Percentiles rank a stretch among this genome's conserved stretches.
Conservation (phyloP, 2,888 invertebrate species). For the Belgica antarctica region DNA sequence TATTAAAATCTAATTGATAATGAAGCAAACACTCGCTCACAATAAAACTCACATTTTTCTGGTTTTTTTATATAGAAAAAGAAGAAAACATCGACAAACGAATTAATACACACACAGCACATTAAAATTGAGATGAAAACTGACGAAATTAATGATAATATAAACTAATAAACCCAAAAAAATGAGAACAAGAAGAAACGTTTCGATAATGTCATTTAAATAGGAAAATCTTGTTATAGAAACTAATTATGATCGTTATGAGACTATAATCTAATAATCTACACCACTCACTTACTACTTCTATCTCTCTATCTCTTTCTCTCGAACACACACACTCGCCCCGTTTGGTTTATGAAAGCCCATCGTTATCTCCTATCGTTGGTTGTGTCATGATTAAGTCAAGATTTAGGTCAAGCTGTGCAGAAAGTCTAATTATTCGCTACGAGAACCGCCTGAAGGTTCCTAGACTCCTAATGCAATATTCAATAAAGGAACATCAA, state of each 20-base stretch:
- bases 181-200: neutral
- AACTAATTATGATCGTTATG: conserved; percentile 32
- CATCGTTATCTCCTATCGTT: too few relatives aligned
- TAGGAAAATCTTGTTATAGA: conserved; percentile 36
- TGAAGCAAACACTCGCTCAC: neutral
- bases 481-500: too few relatives aligned
- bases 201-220: conserved; percentile 24
- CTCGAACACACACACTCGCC: conserved; percentile 18
- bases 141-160: conserved; percentile 9
- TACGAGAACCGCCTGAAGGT: too few relatives aligned
- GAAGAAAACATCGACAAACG: neutral
- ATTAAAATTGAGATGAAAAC: conserved; percentile 25
- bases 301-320: conserved; percentile 20
- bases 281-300: conserved; percentile 7
- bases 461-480: too few relatives aligned
- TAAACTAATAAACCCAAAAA: neutral
- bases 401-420: too few relatives aligned
- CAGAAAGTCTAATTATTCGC: too few relatives aligned
- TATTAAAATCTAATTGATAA: conserved; percentile 13
- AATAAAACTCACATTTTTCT: neutral
- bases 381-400: too few relatives aligned
- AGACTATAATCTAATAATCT: conserved; percentile 31
- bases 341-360: too few relatives aligned
- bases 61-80: conserved; percentile 8
- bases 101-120: conserved; percentile 24